Conservation (phyloP, 2,797 vertebrate species). For the Hippoglossus hippoglossus region DNA sequence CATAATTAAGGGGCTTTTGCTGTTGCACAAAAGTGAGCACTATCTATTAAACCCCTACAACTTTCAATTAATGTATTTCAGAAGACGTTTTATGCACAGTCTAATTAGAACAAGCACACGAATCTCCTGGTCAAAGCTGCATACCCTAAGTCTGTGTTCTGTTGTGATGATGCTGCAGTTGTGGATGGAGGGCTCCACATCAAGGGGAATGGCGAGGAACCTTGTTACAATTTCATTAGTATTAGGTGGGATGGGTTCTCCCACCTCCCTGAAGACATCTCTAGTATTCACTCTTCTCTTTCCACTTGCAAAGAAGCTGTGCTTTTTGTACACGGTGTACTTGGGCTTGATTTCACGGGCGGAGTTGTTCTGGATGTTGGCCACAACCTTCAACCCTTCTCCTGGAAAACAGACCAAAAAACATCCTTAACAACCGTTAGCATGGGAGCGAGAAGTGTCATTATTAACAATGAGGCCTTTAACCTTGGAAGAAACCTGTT, state of each 20-base stretch:
- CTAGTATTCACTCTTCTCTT: constrained; percentile 86
- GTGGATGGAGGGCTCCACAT: constrained; percentile 84
- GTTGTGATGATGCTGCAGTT: constrained; percentile 91
- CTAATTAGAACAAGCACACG: neutral
- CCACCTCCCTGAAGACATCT: constrained; percentile 88
- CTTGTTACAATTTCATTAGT: constrained; percentile 85
- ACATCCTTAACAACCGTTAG: neutral
- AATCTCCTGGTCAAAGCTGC: constrained; percentile 35
- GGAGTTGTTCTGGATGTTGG: constrained; percentile 91
- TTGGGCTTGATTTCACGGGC: constrained; percentile 92
- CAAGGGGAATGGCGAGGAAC: constrained; percentile 87
- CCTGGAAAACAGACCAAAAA: constrained; percentile 73
- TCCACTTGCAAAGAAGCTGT: constrained; percentile 90
- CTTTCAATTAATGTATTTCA: neutral
- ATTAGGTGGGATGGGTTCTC: constrained; percentile 87
- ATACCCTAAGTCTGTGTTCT: constrained; percentile 92
- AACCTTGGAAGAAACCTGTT: constrained; percentile 76
- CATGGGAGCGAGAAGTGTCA: neutral
- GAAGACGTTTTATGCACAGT: neutral
- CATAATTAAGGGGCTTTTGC: too few relatives aligned
- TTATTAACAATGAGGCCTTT: neutral
- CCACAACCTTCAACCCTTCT: constrained; percentile 90
- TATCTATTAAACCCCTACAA: neutral
- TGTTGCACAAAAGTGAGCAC: neutral
- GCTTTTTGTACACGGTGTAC: constrained; percentile 90